Evolutionary conservation across 2,797 vertebrate species (phyloP).

Genomic region (Xyrichtys novacula): DNA sequence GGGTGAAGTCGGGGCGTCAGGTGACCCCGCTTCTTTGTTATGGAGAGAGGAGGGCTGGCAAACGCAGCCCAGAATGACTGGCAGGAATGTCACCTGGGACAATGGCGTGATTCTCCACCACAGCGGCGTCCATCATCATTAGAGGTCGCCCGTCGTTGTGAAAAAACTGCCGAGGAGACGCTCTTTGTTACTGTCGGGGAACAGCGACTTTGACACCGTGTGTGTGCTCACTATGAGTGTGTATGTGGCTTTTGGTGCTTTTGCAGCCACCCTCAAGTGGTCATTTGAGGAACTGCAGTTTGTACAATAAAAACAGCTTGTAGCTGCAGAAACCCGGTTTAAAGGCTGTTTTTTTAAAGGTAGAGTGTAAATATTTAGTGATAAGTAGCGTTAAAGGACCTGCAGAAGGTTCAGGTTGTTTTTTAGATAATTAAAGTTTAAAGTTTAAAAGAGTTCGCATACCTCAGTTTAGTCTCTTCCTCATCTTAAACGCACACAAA

Average conservation of each 20-base stretch:
- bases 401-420: too few relatives aligned
- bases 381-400: too few relatives aligned
- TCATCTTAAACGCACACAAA: not conserved
- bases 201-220: conserved; percentile 51
- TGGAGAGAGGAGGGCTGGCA: conserved; percentile 65
- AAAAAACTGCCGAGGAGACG: conserved; percentile 27
- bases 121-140: conserved; percentile 77
- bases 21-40: conserved; percentile 78
- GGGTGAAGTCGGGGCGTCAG: conserved; percentile 70
- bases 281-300: too few relatives aligned
- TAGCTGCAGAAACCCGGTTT: too few relatives aligned
- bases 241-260: too few relatives aligned
- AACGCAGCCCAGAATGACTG: conserved; percentile 67
- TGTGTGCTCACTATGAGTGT: not conserved
- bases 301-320: too few relatives aligned
- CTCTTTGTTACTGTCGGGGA: conserved; percentile 47
- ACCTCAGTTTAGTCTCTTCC: too few relatives aligned
- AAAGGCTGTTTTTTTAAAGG: too few relatives aligned
- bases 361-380: too few relatives aligned
- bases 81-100: conserved; percentile 79
- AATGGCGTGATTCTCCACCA: conserved; percentile 65
- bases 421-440: too few relatives aligned
- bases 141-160: conserved; percentile 48
- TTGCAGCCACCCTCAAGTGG: too few relatives aligned
- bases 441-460: too few relatives aligned